Evolutionary conservation across 2,888 invertebrate genomes (phyloP), one percentile per base, ranked within the genome.

Genomic region (Petrolisthes cinctipes): DNA sequence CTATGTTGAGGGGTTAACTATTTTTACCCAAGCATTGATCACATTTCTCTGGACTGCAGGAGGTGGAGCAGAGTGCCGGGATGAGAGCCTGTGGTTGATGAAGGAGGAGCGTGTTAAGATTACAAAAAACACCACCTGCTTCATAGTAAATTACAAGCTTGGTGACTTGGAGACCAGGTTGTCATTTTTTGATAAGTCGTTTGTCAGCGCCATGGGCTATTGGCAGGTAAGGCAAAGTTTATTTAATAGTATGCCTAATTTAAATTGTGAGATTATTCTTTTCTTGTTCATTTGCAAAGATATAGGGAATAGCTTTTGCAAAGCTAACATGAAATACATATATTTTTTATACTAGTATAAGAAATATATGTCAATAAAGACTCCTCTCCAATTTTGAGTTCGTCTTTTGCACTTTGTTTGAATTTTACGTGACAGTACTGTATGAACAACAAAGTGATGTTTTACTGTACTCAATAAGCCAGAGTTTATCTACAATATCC

Each of bases 31-130:
- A 37, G 76, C 61, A 61, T 9, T 9, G 11, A 75, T 23, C n/a
- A 75, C n/a, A 75, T n/a, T 2, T 11, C 1, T 54, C 9, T 79
- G 7, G 14, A 57, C 23, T 75, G 5, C 81, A 83, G 84, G 75
- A 23, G 85, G 88, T 37, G 82, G 85, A 56, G 51, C 78, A 4
- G 83, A 76, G 57, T 88, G 88, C 71, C 68, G 78, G n/a, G 54
- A 57, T 4, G 76, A 75, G n/a, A 85, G 82, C 6, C 53, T 85
- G 79, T 88, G 85, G 76, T 53, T 88, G 57, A 23, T 85, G 51
- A 78, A 85, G 17, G 68, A 82, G 85, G 66, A 85, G 75, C 57
- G 61, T 0, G 54, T n/a, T 9, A 73, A 85, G 14, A 73, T 71
- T 6, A 82, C 82, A 17, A 23, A 57, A 20, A 61, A 85, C 71